Conservation (phyloP, 2,113 vertebrate species). For the Edolisoma coerulescens region DNA sequence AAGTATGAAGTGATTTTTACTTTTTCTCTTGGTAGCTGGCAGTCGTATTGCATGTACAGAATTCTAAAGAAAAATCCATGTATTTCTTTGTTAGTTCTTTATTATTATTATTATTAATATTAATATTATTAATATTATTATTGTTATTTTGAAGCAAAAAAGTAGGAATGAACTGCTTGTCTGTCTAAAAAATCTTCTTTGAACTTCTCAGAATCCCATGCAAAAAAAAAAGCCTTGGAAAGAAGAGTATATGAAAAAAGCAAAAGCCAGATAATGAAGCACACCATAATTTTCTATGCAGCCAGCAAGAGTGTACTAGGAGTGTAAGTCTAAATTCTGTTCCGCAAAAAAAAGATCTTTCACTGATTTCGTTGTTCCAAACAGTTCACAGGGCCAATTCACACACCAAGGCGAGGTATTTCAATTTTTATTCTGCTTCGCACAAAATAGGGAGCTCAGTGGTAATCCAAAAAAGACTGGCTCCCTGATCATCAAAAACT, state of each 20-base stretch:
- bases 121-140: not conserved
- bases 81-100: not conserved
- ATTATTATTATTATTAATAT: not conserved
- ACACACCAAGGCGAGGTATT: fast-evolving
- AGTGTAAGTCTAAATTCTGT: not conserved
- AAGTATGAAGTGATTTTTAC: not conserved
- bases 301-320: not conserved
- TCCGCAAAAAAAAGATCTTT: not conserved
- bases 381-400: not conserved
- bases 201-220: not conserved
- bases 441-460: fast-evolving
- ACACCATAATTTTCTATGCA: not conserved
- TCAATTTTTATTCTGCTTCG: not conserved
- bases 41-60: not conserved
- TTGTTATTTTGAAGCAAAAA: not conserved
- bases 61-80: not conserved
- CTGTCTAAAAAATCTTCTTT: not conserved
- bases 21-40: not conserved
- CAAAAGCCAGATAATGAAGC: not conserved
- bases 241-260: not conserved
- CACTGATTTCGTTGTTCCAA: not conserved
- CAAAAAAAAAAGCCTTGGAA: not conserved
- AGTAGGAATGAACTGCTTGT: not conserved
- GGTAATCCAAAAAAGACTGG: not conserved
- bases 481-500: not conserved